These are phyloP conservation scores for Triplophysa siluroides DNA, from an alignment of 2,113 vertebrate genomes.

Conservation along the genomic window DNA sequence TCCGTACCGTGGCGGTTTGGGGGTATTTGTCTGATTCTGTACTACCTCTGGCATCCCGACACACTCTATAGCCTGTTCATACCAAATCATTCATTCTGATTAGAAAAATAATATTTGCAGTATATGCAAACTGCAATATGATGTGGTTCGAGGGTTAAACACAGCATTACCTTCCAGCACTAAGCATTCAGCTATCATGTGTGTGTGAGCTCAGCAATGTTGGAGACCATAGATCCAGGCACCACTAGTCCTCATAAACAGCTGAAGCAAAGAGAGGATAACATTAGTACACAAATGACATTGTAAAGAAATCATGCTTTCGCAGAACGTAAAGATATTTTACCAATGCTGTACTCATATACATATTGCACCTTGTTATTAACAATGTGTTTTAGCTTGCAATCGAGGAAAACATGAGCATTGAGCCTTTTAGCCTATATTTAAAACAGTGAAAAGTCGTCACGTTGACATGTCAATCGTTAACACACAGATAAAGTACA, in stretches of 20 bases:
- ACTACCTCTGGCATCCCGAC: constrained; percentile 97
- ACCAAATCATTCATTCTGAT: background rate
- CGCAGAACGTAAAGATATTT: too few species aligned
- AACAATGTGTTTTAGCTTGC: background rate
- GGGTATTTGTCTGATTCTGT: constrained; percentile 85
- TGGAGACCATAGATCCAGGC: constrained; percentile 28
- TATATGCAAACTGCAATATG: background rate
- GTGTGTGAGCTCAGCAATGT: constrained; percentile 42
- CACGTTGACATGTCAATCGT: background rate
- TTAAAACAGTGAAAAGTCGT: background rate
- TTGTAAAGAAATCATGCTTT: too few species aligned
- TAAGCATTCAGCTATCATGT: constrained; percentile 23
- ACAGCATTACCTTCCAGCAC: constrained; percentile 45
- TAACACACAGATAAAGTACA: background rate
- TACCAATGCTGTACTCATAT: background rate
- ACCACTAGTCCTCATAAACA: constrained; percentile 8
- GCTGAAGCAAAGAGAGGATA: background rate
- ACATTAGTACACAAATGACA: background rate
- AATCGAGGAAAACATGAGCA: background rate
- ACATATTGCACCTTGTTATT: background rate
- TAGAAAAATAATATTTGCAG: background rate
- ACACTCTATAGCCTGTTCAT: constrained; percentile 70
- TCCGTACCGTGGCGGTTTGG: constrained; percentile 72
- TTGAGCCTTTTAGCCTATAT: background rate
- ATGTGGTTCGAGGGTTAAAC: background rate